Base-by-base conservation (phyloP, 1,140 invertebrate species). In the Anthonomus grandis region DNA sequence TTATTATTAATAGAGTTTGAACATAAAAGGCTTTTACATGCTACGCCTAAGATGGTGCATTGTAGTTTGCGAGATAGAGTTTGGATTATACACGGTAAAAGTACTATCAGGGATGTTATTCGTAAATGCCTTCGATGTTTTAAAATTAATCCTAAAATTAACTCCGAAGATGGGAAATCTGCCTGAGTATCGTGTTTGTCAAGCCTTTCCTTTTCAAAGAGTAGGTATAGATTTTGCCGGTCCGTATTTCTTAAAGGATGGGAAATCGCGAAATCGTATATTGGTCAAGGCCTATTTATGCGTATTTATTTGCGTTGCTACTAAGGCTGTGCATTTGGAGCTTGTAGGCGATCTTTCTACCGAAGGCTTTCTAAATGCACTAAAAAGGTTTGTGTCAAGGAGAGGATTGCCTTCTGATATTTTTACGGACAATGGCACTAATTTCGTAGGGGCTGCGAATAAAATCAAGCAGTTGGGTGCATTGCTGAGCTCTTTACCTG, bases 341-440 rank as follows among this genome's bases (percentile, higher is more conserved):
- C 15, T 51, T 6, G 48, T 45, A 2, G 18, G 23, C 10, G 61
- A 64, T 23, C 18, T 63, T 6, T 34, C 56, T 12, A 45, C 45
- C 5, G 47, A 50, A 8, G 51, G 50, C 5, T 69, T 73, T 39
- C 8, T 72, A 2, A 51, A 58, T 39, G 53, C 60, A 10, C 60
- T 74, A 4, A 42, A 54, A 21, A 47, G 66, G 38, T 74, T 74
- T 47, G 62, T 64, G 6, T 22, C 60, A 18, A 34, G 66, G 8
- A 23, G 71, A 24, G 69, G 71, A 19, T 39, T 46, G 17, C 59
- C 66, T 18, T 10, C 39, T 6, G 8, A 58, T 5, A 46, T 75
- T 2, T 65, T 56, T 37, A 64, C 41, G 22, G 56, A 58, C 21
- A 58, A 58, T 36, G 49, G 12, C 2, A 42, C 38, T 12, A 42